A percentile compares a stretch with the other conserved stretches of the same genome.
Evolutionary conservation across 2,797 vertebrate genomes (phyloP).

Genomic region (Diglossa cyanea): DNA sequence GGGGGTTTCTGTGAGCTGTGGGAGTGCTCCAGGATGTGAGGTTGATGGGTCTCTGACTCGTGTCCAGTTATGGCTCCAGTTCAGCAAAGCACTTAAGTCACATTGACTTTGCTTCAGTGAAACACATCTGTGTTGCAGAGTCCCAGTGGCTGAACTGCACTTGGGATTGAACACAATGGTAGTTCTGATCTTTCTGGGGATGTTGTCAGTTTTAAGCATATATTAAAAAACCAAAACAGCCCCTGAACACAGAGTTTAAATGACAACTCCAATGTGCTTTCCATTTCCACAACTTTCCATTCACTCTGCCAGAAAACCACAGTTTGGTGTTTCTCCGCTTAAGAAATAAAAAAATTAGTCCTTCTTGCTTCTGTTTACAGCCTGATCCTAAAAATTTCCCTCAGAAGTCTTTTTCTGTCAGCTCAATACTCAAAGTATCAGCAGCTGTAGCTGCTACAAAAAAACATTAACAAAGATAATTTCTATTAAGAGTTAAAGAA

Average conservation of each 20-base stretch:
- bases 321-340: neutral
- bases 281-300: constrained; percentile 45
- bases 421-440: neutral
- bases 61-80: neutral
- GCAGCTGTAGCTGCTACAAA: neutral
- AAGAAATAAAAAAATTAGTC: neutral
- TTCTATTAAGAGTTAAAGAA: neutral
- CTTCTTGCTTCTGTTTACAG: neutral
- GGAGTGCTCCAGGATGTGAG: neutral
- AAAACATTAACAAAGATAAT: neutral
- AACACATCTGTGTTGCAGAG: neutral
- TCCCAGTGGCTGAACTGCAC: neutral
- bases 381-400: neutral
- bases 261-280: constrained; percentile 9
- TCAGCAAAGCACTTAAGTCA: neutral
- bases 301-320: neutral
- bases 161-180: neutral
- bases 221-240: neutral
- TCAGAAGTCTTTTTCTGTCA: neutral
- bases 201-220: neutral
- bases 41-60: neutral
- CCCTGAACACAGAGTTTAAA: neutral
- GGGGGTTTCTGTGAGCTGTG: neutral
- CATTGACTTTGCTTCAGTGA: neutral
- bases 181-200: neutral